A percentile compares a stretch with the other conserved stretches of the same genome.
phyloP scores from a whole-genome alignment of 2,797 vertebrate genomes.

The Sebastes paucispinis region DNA sequence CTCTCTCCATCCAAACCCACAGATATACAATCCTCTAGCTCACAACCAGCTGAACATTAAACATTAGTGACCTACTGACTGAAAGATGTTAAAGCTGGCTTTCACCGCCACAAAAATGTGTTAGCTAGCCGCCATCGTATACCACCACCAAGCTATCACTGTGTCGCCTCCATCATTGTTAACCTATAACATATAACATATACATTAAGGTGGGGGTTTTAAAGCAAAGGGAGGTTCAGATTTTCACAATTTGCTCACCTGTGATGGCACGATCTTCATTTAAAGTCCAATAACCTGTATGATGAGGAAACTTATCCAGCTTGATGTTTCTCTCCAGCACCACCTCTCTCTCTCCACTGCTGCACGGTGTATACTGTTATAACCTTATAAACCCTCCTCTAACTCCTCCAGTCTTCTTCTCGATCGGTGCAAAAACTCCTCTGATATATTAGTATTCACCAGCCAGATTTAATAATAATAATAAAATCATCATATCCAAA shows the following conservation, averaged over 20 bases:
- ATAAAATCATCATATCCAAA: conserved; percentile 44
- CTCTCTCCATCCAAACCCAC: conserved; percentile 47
- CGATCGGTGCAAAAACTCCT: no score
- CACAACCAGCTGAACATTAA: conserved; percentile 23
- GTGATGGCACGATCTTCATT: conserved; percentile 88
- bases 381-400: no score
- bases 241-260: conserved; percentile 72
- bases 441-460: conserved; percentile 34
- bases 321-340: conserved; percentile 61
- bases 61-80: conserved; percentile 66
- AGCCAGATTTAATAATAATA: conserved; percentile 33
- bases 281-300: conserved; percentile 87
- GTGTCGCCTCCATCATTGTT: conserved; percentile 69
- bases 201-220: no score
- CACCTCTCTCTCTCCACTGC: conserved; percentile 69
- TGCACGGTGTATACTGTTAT: conserved; percentile 58
- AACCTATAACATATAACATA: conserved; percentile 13
- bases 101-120: conserved; percentile 51
- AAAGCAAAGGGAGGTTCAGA: no score
- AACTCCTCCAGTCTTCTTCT: no score
- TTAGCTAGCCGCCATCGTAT: conserved; percentile 68
- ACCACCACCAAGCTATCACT: no score
- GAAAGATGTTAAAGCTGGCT: conserved; percentile 54
- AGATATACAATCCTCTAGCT: conserved; percentile 7
- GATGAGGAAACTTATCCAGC: conserved; percentile 86